Conservation (phyloP, 2,113 vertebrate species). For the Amblyornis subalaris region DNA sequence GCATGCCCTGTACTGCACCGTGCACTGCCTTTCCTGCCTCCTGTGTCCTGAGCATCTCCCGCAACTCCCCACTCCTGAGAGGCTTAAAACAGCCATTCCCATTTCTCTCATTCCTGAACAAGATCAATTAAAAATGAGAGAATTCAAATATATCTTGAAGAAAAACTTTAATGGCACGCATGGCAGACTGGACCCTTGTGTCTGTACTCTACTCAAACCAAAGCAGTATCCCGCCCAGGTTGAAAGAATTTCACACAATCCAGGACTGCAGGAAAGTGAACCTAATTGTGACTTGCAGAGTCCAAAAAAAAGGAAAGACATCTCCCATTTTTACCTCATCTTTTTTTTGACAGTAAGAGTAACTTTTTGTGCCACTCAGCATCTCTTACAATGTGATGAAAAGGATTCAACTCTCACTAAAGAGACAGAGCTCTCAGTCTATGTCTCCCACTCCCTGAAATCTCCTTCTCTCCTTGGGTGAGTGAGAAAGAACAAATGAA, state of each 20-base stretch:
- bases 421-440: not conserved
- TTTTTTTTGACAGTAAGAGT: not conserved
- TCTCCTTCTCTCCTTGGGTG: not conserved
- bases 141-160: not conserved
- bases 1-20: fast-evolving
- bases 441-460: not conserved
- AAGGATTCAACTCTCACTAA: not conserved
- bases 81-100: not conserved
- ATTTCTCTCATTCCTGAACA: not conserved
- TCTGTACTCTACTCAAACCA: fast-evolving
- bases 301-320: not conserved
- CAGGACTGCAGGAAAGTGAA: not conserved
- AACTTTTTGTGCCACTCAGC: not conserved
- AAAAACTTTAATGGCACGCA: not conserved
- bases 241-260: not conserved
- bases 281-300: not conserved
- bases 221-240: not conserved
- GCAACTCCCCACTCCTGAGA: fast-evolving
- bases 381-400: not conserved
- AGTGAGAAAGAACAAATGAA: not conserved
- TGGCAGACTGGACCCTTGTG: not conserved
- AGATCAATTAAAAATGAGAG: not conserved
- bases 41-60: fast-evolving
- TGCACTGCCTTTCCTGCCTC: too few species aligned
- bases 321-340: not conserved